These are phyloP conservation scores for Chrysopa pallens DNA, from an alignment of 1,140 invertebrate species.

Conservation along the genomic window DNA sequence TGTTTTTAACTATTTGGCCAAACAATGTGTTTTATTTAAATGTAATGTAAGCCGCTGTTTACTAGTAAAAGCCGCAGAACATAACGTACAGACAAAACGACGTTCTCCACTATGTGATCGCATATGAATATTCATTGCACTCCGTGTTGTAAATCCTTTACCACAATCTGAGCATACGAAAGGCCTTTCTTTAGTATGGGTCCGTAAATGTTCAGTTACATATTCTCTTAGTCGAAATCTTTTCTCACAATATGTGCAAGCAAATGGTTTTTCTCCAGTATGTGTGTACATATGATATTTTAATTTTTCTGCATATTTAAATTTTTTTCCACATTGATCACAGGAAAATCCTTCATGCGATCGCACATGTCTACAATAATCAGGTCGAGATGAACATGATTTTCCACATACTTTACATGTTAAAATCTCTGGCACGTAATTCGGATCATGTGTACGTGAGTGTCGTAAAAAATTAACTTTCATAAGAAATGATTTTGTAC, in stretches of 20 bases:
- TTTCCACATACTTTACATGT: conserved; percentile 19
- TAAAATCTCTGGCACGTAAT: conserved; percentile 4
- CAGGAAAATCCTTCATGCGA: conserved; percentile 30
- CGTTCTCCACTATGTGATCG: conserved; percentile 37
- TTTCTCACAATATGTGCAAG: conserved; percentile 3
- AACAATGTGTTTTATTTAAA: not conserved
- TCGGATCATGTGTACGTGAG: not conserved
- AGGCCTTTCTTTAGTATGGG: conserved; percentile 25
- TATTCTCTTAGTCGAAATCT: not conserved
- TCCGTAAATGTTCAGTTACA: conserved; percentile 17
- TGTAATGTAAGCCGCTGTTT: not conserved
- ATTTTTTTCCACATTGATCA: conserved; percentile 26
- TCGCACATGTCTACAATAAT: conserved; percentile 31
- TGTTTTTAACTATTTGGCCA: not conserved
- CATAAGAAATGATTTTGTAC: not conserved
- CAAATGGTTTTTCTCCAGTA: conserved; percentile 4
- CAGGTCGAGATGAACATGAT: conserved; percentile 25
- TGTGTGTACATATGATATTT: conserved; percentile 3
- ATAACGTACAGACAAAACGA: conserved; percentile 39
- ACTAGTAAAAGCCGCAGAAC: conserved; percentile 11
- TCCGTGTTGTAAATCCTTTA: conserved; percentile 27
- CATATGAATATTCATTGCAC: conserved; percentile 40
- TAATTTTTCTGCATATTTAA: conserved; percentile 12
- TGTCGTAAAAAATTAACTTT: not conserved
- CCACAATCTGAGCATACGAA: conserved; percentile 29